Conservation (phyloP, 2,113 vertebrate genomes). For the Microcebus griseorufus region DNA sequence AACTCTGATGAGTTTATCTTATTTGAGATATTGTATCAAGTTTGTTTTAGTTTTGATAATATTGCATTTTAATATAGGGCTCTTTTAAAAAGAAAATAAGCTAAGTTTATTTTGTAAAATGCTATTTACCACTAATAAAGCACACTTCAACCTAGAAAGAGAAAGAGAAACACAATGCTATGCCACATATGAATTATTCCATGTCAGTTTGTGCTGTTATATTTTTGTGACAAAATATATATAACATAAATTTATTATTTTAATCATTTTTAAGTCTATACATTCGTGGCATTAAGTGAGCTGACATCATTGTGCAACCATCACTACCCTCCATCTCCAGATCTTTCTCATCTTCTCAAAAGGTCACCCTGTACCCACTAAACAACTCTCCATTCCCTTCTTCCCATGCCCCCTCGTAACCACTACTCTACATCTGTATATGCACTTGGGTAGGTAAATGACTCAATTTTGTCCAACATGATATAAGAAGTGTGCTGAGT, state of each 20-base stretch:
- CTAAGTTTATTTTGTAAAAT: background rate
- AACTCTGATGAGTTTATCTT: too few species aligned
- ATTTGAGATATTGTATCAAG: too few species aligned
- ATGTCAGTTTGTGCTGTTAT: background rate
- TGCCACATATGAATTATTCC: background rate
- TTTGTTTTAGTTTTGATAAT: too few species aligned
- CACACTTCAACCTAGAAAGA: background rate
- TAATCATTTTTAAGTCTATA: background rate
- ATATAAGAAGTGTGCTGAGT: background rate
- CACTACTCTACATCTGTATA: background rate
- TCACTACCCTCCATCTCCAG: background rate
- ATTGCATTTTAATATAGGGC: background rate
- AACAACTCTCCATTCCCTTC: fast-evolving
- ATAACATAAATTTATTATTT: background rate
- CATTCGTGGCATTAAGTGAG: background rate
- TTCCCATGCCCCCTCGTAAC: background rate
- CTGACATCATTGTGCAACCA: background rate
- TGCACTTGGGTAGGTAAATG: background rate
- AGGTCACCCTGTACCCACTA: background rate
- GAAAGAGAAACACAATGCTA: background rate
- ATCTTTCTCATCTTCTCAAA: background rate
- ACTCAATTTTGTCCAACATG: background rate
- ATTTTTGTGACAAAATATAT: background rate
- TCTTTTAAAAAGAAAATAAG: background rate
- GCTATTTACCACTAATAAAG: background rate